phyloP scores from a whole-genome alignment of 2,797 vertebrate genomes.

The Dryobates pubescens region DNA sequence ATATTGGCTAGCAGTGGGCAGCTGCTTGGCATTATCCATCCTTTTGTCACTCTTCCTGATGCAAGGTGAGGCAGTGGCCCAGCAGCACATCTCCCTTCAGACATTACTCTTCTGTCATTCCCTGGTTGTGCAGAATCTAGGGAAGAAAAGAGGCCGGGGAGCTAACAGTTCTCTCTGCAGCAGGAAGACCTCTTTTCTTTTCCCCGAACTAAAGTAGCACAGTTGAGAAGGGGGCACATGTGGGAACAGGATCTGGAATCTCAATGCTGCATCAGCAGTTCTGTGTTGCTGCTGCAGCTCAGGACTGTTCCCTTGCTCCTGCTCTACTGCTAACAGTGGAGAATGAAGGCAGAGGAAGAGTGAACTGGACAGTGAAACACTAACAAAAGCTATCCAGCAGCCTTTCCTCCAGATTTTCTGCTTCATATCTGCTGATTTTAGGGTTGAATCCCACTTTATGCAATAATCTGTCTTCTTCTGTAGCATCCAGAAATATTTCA shows the following conservation, averaged over 20 bases:
- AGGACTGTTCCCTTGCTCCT: not conserved
- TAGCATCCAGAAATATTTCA: conserved; percentile 89
- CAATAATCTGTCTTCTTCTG: not conserved
- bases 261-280: not conserved
- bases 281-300: not conserved
- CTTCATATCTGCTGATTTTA: not conserved
- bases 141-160: not conserved
- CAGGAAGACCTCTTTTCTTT: not conserved
- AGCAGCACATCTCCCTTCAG: not conserved
- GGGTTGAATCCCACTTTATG: not conserved
- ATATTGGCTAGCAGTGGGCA: conserved; percentile 89
- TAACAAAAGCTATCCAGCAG: not conserved
- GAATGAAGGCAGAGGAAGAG: not conserved
- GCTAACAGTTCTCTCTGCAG: not conserved
- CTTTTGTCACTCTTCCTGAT: conserved; percentile 88
- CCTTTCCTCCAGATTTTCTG: not conserved
- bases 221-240: not conserved
- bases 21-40: conserved; percentile 80
- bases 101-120: not conserved
- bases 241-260: not conserved
- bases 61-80: conserved; percentile 85
- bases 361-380: not conserved
- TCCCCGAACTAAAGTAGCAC: not conserved
- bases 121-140: not conserved
- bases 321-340: not conserved